Evolutionary conservation across 2,113 vertebrate species (phyloP).

Genomic region (Petaurus breviceps): DNA sequence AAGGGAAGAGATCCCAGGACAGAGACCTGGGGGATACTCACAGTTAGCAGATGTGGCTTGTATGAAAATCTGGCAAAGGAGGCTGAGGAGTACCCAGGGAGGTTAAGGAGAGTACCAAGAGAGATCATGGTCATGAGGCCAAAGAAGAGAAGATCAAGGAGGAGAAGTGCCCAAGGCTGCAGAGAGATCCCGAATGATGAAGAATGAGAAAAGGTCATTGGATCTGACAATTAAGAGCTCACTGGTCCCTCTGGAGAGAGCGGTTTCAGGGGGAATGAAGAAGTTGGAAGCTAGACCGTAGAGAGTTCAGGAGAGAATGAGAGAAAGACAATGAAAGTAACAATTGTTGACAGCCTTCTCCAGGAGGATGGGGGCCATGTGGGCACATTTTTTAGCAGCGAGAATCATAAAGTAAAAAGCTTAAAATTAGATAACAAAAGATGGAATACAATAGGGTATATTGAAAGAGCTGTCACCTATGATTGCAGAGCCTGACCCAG

Average conservation of each 20-base stretch:
- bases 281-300: neutral
- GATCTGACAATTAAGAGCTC: neutral
- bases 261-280: neutral
- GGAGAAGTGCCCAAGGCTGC: neutral
- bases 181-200: neutral
- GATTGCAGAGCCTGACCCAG: neutral
- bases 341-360: neutral
- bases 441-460: no score
- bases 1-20: neutral
- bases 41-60: neutral
- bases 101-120: neutral
- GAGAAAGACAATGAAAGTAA: neutral
- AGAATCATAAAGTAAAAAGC: neutral
- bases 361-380: neutral
- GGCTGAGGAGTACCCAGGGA: neutral
- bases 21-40: neutral
- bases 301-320: neutral
- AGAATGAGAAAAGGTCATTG: neutral
- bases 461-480: neutral
- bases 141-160: neutral
- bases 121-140: neutral
- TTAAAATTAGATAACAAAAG: neutral
- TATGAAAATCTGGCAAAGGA: no score
- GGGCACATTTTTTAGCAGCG: neutral
- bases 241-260: neutral